Evolutionary conservation across 2,888 invertebrate species (phyloP).

Genomic region (Pheosia gnoma): DNA sequence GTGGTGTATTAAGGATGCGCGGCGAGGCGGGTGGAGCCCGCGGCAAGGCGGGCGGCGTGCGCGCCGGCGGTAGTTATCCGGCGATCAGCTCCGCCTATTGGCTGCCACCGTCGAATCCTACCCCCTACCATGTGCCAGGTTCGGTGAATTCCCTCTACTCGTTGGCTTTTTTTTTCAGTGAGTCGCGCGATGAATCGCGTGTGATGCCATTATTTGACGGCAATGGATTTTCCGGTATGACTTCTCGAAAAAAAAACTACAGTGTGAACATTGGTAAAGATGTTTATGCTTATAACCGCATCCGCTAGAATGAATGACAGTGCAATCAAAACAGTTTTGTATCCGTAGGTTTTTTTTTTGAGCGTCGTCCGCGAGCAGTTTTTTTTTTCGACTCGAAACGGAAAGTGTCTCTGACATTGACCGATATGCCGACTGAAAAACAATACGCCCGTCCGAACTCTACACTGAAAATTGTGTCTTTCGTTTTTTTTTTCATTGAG

Average conservation of each 20-base stretch:
- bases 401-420: slow-evolving; percentile 74
- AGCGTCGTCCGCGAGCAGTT: slow-evolving; percentile 25
- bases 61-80: slow-evolving; percentile 85
- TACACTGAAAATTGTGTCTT: slow-evolving; percentile 32
- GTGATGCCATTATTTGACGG: slow-evolving; percentile 22
- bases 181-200: slow-evolving; percentile 8
- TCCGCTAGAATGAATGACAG: slow-evolving; percentile 34
- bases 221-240: slow-evolving; percentile 12
- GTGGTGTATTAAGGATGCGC: slow-evolving; percentile 71
- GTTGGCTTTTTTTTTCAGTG: slow-evolving; percentile 12
- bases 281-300: slow-evolving; percentile 34
- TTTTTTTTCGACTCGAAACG: slow-evolving; percentile 53
- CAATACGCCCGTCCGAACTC: slow-evolving; percentile 52
- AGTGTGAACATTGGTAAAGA: slow-evolving; percentile 33
- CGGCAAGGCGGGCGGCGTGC: slow-evolving; percentile 75
- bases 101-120: slow-evolving; percentile 91
- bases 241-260: not conserved
- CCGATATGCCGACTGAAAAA: slow-evolving; percentile 72
- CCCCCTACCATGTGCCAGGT: slow-evolving; percentile 94
- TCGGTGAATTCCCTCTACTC: slow-evolving; percentile 49
- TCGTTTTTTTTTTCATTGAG: slow-evolving; percentile 23
- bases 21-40: slow-evolving; percentile 79
- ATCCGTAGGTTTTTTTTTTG: slow-evolving; percentile 29
- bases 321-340: slow-evolving; percentile 30
- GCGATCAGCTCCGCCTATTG: slow-evolving; percentile 93